A percentile compares a stretch with the other conserved stretches of the same genome.
Evolutionary conservation across 1,140 invertebrate genomes (phyloP).

Genomic region (Procambarus virginalis): DNA sequence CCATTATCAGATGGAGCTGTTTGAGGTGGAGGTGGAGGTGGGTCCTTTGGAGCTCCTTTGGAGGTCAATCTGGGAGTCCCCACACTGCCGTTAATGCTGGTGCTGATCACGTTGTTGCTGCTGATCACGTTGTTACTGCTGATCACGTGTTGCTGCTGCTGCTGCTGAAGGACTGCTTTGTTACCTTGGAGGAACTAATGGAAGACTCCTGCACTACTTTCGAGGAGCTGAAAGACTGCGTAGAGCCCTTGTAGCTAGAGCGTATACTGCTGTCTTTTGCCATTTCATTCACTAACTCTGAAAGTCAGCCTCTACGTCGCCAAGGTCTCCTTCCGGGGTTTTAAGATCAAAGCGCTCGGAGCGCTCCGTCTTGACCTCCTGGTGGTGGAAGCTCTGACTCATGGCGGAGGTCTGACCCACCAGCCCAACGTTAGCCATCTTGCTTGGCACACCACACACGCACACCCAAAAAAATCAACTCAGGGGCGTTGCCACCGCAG

Average conservation of each 20-base stretch:
- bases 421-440: constrained; percentile 58
- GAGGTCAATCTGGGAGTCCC: background rate
- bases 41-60: constrained; percentile 1
- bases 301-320: constrained; percentile 69
- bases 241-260: background rate
- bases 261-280: constrained; percentile 55
- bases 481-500: constrained; percentile 25
- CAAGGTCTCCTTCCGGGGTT: constrained; percentile 68
- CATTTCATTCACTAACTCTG: constrained; percentile 70
- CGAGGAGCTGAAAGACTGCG: constrained; percentile 52
- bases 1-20: constrained; percentile 22
- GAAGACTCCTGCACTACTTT: constrained; percentile 39
- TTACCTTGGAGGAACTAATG: constrained; percentile 28
- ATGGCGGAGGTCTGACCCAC: constrained; percentile 62
- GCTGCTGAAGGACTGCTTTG: constrained; percentile 47
- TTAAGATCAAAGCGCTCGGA: constrained; percentile 64
- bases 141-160: constrained; percentile 8
- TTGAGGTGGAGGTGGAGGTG: constrained; percentile 9
- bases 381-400: constrained; percentile 64
- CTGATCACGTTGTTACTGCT: background rate
- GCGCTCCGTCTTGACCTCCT: constrained; percentile 63
- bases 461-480: constrained; percentile 9
- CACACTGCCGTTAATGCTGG: constrained; percentile 32
- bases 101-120: constrained; percentile 15
- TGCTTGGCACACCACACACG: constrained; percentile 38